Conservation (phyloP, 30 jellyfish, hydroid and myxozoan species). For the Mastigias papua region DNA sequence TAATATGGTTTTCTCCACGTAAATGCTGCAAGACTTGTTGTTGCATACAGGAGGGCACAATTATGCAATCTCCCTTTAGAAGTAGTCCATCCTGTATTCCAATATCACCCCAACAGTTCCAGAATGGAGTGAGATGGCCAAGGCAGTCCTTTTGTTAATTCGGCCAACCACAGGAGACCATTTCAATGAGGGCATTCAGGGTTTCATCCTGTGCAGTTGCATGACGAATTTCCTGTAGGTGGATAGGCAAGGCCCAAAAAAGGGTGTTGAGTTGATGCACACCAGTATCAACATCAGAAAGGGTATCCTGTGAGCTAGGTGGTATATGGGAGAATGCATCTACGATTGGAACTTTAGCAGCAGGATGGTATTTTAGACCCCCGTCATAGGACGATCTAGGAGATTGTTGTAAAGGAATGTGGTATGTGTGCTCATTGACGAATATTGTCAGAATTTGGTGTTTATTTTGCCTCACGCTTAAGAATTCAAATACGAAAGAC, state of each 20-base stretch:
- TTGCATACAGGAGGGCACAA: constrained; percentile 14
- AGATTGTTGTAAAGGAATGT: neutral
- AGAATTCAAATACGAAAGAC: neutral
- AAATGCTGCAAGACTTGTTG: constrained; percentile 21
- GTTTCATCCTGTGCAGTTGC: constrained; percentile 37
- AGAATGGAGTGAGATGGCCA: constrained; percentile 10
- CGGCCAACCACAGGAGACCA: constrained; percentile 28
- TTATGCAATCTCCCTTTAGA: constrained; percentile 27
- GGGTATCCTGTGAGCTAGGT: constrained; percentile 1
- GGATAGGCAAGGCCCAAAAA: constrained; percentile 31
- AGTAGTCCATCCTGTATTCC: constrained; percentile 52
- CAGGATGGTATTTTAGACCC: constrained; percentile 13
- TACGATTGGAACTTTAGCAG: constrained; percentile 19
- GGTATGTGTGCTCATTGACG: neutral
- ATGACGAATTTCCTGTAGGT: constrained; percentile 15
- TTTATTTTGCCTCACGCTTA: neutral
- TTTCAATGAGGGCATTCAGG: constrained; percentile 44
- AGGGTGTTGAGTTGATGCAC: constrained; percentile 32
- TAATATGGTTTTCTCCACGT: constrained; percentile 41
- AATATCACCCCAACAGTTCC: constrained; percentile 39
- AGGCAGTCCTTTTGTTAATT: constrained; percentile 35
- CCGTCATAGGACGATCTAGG: neutral
- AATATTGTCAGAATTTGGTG: neutral
- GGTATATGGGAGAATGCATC: constrained; percentile 44
- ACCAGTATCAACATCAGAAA: constrained; percentile 7